A percentile compares a stretch with the other conserved stretches of the same genome.
phyloP scores from a whole-genome alignment of 2,797 vertebrate species.

The Dipus sagitta region DNA sequence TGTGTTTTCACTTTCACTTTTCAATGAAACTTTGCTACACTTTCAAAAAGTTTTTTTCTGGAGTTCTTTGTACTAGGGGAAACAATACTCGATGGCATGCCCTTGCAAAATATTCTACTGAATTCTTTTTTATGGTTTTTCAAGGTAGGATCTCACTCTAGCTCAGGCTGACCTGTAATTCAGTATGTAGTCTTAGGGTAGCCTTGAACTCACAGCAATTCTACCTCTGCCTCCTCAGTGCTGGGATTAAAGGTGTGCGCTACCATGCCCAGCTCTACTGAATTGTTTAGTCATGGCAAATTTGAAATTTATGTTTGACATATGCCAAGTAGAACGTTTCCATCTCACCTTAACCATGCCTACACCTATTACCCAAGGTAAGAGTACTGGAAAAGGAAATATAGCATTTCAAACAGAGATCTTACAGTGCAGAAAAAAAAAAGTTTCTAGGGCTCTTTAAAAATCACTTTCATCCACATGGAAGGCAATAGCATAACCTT shows the following conservation, averaged over 20 bases:
- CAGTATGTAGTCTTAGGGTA: no score
- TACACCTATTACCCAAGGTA: constrained; percentile 7
- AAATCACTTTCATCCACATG: constrained; percentile 4
- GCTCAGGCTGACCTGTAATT: no score
- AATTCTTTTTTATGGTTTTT: no score
- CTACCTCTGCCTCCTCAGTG: no score
- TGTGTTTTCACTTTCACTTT: no score
- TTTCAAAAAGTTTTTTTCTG: no score
- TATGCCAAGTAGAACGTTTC: not conserved
- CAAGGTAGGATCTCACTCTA: no score
- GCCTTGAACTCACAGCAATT: no score
- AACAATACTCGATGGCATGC: not conserved
- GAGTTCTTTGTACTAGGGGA: not conserved
- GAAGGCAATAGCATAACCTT: not conserved
- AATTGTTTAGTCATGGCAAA: constrained; percentile 17
- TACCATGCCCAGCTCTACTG: no score
- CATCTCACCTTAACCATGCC: constrained; percentile 2
- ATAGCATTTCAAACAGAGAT: constrained; percentile 28
- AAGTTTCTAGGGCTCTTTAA: not conserved
- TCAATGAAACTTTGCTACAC: no score
- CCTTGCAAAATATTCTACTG: not conserved
- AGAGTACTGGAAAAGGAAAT: constrained; percentile 4
- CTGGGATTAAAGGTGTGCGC: no score
- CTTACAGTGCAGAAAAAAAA: not conserved
- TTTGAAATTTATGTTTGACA: constrained; percentile 31